phyloP scores from a whole-genome alignment of 2,797 vertebrate genomes.

The Nyctibius grandis region DNA sequence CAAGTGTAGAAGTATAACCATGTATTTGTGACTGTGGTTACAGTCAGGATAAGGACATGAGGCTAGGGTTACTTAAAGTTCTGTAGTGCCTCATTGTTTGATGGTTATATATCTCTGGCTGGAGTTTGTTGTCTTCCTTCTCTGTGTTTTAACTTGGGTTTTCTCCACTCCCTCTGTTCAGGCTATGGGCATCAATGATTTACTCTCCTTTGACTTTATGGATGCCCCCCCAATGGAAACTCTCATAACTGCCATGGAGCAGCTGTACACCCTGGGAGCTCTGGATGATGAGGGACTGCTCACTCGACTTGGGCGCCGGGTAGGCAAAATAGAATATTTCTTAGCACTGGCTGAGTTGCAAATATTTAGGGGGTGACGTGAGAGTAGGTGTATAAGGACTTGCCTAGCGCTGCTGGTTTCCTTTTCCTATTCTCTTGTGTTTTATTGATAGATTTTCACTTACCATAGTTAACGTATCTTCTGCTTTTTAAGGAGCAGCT shows the following conservation, averaged over 20 bases:
- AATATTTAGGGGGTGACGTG: neutral
- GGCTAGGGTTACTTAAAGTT: neutral
- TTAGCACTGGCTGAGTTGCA: neutral
- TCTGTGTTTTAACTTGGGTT: neutral
- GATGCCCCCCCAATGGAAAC: slow-evolving; percentile 99
- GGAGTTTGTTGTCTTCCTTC: neutral
- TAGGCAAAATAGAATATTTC: slow-evolving; percentile 52
- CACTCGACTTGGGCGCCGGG: slow-evolving; percentile 92
- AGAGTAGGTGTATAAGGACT: neutral
- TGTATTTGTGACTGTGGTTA: accelerated
- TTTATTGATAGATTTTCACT: neutral
- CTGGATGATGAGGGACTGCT: slow-evolving; percentile 96
- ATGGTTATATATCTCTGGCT: accelerated
- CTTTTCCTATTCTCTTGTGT: neutral
- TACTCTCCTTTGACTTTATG: slow-evolving; percentile 99
- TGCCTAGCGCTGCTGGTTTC: neutral
- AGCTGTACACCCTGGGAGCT: slow-evolving; percentile 94
- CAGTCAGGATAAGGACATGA: neutral
- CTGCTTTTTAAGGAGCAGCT: neutral
- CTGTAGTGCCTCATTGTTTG: neutral
- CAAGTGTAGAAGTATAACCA: neutral
- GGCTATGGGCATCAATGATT: slow-evolving; percentile 99
- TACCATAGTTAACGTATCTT: neutral
- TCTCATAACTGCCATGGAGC: slow-evolving; percentile 98
- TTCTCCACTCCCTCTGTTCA: slow-evolving; percentile 46